Conservation (phyloP, 2,888 invertebrate genomes). For the Phyllotreta striolata region DNA sequence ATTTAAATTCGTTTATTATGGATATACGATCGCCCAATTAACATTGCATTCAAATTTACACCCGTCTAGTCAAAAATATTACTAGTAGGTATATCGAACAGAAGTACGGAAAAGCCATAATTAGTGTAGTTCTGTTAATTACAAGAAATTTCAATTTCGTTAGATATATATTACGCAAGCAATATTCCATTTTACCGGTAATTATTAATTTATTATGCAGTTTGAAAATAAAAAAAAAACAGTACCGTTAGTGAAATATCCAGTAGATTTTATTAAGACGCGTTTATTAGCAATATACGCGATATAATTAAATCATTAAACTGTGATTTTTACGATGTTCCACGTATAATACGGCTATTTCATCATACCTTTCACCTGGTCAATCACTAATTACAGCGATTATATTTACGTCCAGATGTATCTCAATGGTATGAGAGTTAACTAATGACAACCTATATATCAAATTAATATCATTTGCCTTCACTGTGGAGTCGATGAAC, state of each 20-base stretch:
- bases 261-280: slow-evolving; percentile 16
- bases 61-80: background rate
- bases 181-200: slow-evolving; percentile 14
- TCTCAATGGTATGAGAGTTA: slow-evolving; percentile 18
- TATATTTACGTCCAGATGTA: slow-evolving; percentile 23
- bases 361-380: slow-evolving; percentile 31
- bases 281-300: slow-evolving; percentile 7
- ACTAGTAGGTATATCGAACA: background rate
- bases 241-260: slow-evolving; percentile 28
- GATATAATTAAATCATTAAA: slow-evolving; percentile 26
- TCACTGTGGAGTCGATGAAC: slow-evolving; percentile 39
- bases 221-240: slow-evolving; percentile 17
- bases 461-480: slow-evolving; percentile 38
- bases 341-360: slow-evolving; percentile 19
- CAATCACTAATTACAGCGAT: slow-evolving; percentile 27
- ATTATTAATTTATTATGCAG: slow-evolving; percentile 17
- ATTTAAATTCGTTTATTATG: slow-evolving; percentile 42
- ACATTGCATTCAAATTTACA: slow-evolving; percentile 32
- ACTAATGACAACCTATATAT: slow-evolving; percentile 34
- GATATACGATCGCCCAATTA: slow-evolving; percentile 34
- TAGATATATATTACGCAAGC: slow-evolving; percentile 17
- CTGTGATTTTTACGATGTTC: slow-evolving; percentile 16
- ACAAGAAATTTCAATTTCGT: slow-evolving; percentile 12
- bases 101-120: background rate
- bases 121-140: slow-evolving; percentile 1